Evolutionary conservation across 2,797 vertebrate species (phyloP).

Genomic region (Helicolenus hilgendorfi): DNA sequence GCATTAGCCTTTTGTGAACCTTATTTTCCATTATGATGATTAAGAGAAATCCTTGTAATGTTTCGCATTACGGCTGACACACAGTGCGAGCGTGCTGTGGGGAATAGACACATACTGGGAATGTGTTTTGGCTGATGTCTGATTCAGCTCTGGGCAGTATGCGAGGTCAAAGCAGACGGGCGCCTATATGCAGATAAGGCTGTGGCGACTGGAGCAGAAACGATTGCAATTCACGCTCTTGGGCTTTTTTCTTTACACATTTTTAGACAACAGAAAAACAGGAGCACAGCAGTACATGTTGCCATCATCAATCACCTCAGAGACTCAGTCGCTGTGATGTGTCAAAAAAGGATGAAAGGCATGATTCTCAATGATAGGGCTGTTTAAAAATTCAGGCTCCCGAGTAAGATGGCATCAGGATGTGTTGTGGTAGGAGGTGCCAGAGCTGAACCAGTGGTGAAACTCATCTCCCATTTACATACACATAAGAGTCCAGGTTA

Average conservation of each 20-base stretch:
- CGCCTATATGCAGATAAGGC: conserved; percentile 67
- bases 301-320: conserved; percentile 86
- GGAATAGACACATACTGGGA: background rate
- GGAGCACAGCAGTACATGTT: conserved; percentile 54
- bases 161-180: conserved; percentile 59
- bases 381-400: conserved; percentile 51
- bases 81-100: background rate
- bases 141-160: conserved; percentile 52
- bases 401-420: conserved; percentile 39
- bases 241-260: conserved; percentile 57
- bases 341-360: conserved; percentile 82
- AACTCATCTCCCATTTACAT: conserved; percentile 51
- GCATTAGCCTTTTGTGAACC: conserved; percentile 65
- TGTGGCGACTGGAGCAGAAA: conserved; percentile 54
- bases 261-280: conserved; percentile 57
- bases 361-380: conserved; percentile 67
- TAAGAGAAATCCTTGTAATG: conserved; percentile 30
- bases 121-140: conserved; percentile 42
- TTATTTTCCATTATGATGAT: conserved; percentile 35
- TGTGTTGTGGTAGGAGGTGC: conserved; percentile 17
- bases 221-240: conserved; percentile 56
- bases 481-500: conserved; percentile 35
- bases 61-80: background rate
- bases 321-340: conserved; percentile 77
- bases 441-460: conserved; percentile 34